Evolutionary conservation across 1,140 invertebrate genomes (phyloP), one percentile per base, ranked within the genome.

Genomic region (Zaprionus tsacasi): DNA sequence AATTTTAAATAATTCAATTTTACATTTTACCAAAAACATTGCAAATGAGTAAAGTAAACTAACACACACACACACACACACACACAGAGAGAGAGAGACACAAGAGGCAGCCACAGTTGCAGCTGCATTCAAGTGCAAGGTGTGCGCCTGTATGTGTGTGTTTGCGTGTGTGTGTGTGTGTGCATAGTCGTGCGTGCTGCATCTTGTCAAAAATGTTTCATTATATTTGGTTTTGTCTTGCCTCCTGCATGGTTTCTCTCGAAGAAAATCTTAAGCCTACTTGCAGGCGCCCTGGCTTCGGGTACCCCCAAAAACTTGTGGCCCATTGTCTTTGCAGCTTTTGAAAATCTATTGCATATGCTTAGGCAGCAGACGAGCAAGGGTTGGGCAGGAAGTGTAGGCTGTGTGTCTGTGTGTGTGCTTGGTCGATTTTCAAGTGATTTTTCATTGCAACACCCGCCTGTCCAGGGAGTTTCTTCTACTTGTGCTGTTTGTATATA

Each of bases 1-100:
- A 88, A 85, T 85, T 88, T 88, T 88, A 90, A 88, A 88, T 88
- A 88, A 88, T 88, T 88, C 81, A 85, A 88, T 88, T 88, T 88
- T 88, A 88, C 85, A 88, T 88, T 89, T 83, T 88, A 74, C 81
- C 86, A 81, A 88, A 89, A 89, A 88, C 81, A 88, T 81, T 71
- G 86, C 81, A 88, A 88, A 88, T 88, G 85, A 88, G 85, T 90
- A 89, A 81, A 89, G 81, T 83, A 88, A 88, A 83, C 85, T 55
- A 72, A 68, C 25, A 52, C 56, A 67, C 67, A 70, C 64, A 68
- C 64, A 71, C 50, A 63, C 63, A 58, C 50, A 52, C 56, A 67
- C 67, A 70, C 64, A 68, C 64, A 71, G 45, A 63, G 59, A 58
- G 45, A 64, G 17, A 38, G 69, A 45, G 30, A 25, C 54, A 57